Conservation (phyloP, 2,888 invertebrate genomes). For the Apotomis turbidana region DNA sequence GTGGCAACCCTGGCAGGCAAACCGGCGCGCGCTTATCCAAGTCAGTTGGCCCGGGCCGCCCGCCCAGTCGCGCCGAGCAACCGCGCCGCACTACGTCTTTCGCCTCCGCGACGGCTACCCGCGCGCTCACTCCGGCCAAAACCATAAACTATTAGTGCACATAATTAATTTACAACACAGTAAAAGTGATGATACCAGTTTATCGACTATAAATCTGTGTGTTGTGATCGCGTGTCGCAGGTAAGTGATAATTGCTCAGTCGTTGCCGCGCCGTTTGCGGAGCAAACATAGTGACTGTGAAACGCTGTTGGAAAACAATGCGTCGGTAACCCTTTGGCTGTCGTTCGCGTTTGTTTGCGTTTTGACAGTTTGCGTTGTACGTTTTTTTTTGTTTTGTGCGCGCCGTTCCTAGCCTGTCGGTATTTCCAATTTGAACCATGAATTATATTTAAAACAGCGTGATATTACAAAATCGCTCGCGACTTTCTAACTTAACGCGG, state of each 20-base stretch:
- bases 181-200: constrained; percentile 82
- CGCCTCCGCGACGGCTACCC: constrained; percentile 72
- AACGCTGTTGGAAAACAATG: constrained; percentile 56
- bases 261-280: constrained; percentile 73
- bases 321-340: constrained; percentile 66
- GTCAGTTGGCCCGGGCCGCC: constrained; percentile 59
- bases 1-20: constrained; percentile 24
- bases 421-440: constrained; percentile 19
- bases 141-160: constrained; percentile 66
- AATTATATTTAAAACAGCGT: not conserved
- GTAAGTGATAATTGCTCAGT: constrained; percentile 82
- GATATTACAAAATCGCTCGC: not conserved
- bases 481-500: constrained; percentile 3
- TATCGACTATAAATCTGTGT: constrained; percentile 82
- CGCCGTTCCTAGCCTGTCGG: not conserved
- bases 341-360: constrained; percentile 58
- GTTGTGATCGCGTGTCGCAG: constrained; percentile 81
- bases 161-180: constrained; percentile 80
- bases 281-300: constrained; percentile 68
- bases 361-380: constrained; percentile 59
- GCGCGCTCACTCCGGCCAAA: constrained; percentile 53
- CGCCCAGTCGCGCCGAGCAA: constrained; percentile 61
- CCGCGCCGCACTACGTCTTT: constrained; percentile 59
- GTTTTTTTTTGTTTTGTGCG: constrained; percentile 27
- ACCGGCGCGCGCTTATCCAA: constrained; percentile 64